phyloP scores from a whole-genome alignment of 64 coral and sea anemone genomes.

The Orbicella faveolata region DNA sequence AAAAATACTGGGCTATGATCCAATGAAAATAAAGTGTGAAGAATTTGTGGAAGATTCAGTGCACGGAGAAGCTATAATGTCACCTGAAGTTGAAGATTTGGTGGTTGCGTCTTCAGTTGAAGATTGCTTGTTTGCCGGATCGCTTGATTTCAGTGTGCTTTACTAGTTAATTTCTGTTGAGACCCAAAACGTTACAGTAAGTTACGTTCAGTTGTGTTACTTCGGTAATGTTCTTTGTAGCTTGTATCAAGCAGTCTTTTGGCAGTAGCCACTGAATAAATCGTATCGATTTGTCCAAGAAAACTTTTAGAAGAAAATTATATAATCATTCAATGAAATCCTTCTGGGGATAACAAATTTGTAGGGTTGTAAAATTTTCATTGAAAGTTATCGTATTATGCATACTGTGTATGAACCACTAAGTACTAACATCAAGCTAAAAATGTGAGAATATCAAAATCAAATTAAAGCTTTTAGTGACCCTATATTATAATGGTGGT shows the following conservation, averaged over 20 bases:
- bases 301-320: conserved; percentile 14
- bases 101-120: conserved; percentile 45
- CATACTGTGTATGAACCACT: conserved; percentile 27
- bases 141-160: conserved; percentile 52
- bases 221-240: conserved; percentile 52
- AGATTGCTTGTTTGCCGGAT: conserved; percentile 22
- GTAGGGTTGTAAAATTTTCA: not conserved
- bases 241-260: conserved; percentile 85
- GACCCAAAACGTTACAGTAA: conserved; percentile 46
- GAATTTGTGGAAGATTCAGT: conserved; percentile 77
- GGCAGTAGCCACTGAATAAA: conserved; percentile 45
- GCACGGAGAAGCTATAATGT: conserved; percentile 67
- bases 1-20: conserved; percentile 94
- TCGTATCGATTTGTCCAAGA: conserved; percentile 37
- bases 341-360: not conserved
- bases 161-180: conserved; percentile 54
- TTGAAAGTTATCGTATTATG: not conserved
- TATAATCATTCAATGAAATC: not conserved
- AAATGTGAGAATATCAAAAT: not conserved
- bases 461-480: not conserved
- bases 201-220: conserved; percentile 39
- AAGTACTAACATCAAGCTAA: not conserved
- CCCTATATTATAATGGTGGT: no score
- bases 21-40: conserved; percentile 48
- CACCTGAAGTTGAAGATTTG: conserved; percentile 58